Evolutionary conservation across 2,113 vertebrate species (phyloP).

Genomic region (Grammomys dolichurus): DNA sequence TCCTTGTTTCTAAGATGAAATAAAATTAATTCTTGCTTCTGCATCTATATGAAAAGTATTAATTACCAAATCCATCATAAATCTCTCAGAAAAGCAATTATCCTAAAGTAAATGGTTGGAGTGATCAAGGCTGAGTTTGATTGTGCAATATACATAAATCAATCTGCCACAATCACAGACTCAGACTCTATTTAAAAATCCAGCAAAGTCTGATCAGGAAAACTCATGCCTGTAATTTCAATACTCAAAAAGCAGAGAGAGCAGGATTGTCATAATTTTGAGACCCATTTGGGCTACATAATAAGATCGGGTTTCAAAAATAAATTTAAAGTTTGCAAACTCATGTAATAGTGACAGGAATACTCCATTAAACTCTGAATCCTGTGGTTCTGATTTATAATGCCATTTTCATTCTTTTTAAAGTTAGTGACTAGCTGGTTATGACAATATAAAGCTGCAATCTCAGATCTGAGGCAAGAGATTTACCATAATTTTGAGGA

Average conservation of each 20-base stretch:
- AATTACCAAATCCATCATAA: conserved; percentile 70
- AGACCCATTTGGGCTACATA: background rate
- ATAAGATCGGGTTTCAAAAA: background rate
- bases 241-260: background rate
- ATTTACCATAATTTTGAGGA: background rate
- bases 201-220: background rate
- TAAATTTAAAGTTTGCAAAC: background rate
- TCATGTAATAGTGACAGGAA: background rate
- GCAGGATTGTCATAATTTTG: background rate
- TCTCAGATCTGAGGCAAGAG: background rate
- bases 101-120: conserved; percentile 45
- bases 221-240: background rate
- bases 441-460: background rate
- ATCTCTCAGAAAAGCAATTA: conserved; percentile 63
- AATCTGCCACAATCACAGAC: background rate
- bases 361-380: background rate
- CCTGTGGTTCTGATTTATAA: conserved; percentile 4
- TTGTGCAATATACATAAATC: conserved; percentile 45
- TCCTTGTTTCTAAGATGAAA: conserved; percentile 31
- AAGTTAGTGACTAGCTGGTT: background rate
- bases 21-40: conserved; percentile 60
- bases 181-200: background rate
- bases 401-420: background rate
- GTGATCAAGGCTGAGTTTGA: conserved; percentile 6
- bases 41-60: conserved; percentile 53